Base-by-base conservation (phyloP, 2,113 vertebrate species). In the Lichenostomus cassidix region DNA sequence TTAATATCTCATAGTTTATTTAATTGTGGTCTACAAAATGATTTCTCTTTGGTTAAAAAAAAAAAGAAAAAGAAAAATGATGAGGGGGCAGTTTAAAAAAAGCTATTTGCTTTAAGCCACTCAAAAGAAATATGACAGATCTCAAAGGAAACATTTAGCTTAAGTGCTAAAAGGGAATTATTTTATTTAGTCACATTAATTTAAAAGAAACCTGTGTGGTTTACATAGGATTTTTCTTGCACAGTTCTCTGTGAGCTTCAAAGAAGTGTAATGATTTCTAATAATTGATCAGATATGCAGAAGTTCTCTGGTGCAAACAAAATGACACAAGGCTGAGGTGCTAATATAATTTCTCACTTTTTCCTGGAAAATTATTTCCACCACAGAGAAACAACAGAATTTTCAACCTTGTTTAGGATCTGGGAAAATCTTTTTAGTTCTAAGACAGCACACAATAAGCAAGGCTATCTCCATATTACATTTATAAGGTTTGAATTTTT, bases 41-140 rank as follows among this genome's bases (percentile, higher is more conserved):
- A 49, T 74, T 86, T 68, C 11, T 75, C 16, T 35, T 9, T 27
- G 58, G 27, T 31, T 9, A 1, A 33, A 31, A 25, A 39, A 39
- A 50, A 25, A 31, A 39, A 11, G 39, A 39, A 8, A 10, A 2
- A 7, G 5, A 8, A n/a, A 35, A 13, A 13, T 7, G 4, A 4
- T 13, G 2, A 1, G 7, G 3, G 7, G 0, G 2, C 0, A n/a
- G 8, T 80, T 52, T 69, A 27, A 41, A 35, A 37, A 56, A 59
- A 27, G 7, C 2, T 81, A 13, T 19, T 53, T 58, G 6, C 21
- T 64, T 44, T 44, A 46, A 46, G 12, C 33, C 2, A 10, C n/a
- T 82, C 39, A 24, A 69, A 33, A 60, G 11, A 58, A 39, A 4
- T 7, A 17, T 28, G 20, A 22, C 12, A 39, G 10, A 55, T 42